A percentile compares a stretch with the other conserved stretches of the same genome.
These are phyloP conservation scores for Oopsacas minuta DNA, from an alignment of 37 sponge, comb jelly and placozoan species.

Conservation along the genomic window DNA sequence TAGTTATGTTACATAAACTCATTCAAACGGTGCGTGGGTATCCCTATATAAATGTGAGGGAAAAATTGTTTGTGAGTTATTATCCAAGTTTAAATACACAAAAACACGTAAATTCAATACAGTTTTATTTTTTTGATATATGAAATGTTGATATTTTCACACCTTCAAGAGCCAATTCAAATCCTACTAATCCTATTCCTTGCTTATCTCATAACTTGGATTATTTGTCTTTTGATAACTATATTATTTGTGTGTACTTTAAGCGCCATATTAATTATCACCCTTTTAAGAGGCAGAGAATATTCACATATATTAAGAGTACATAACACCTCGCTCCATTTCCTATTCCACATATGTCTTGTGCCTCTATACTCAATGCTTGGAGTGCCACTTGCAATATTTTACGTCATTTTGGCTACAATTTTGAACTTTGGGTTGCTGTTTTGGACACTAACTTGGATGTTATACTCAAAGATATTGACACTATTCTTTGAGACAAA, in stretches of 20 bases:
- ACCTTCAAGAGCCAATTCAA: background rate
- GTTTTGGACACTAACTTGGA: background rate
- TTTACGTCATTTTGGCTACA: background rate
- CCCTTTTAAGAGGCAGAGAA: background rate
- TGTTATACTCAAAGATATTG: background rate
- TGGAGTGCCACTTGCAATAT: background rate
- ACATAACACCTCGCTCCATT: background rate
- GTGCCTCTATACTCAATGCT: background rate
- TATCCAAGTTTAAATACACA: no score
- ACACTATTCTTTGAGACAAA: no score
- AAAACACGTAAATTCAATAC: no score
- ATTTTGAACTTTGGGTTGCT: background rate
- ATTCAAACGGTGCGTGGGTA: no score
- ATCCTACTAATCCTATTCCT: background rate
- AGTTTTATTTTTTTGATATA: no score
- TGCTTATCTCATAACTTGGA: background rate
- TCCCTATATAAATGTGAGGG: no score
- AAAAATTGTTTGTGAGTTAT: no score
- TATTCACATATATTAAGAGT: background rate
- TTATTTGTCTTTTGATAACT: background rate
- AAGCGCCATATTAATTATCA: background rate
- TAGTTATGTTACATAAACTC: no score
- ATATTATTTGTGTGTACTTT: background rate
- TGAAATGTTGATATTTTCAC: background rate
- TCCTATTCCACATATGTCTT: background rate